Base-by-base conservation (phyloP, 2,888 invertebrate species). In the Heliconius hortense region DNA sequence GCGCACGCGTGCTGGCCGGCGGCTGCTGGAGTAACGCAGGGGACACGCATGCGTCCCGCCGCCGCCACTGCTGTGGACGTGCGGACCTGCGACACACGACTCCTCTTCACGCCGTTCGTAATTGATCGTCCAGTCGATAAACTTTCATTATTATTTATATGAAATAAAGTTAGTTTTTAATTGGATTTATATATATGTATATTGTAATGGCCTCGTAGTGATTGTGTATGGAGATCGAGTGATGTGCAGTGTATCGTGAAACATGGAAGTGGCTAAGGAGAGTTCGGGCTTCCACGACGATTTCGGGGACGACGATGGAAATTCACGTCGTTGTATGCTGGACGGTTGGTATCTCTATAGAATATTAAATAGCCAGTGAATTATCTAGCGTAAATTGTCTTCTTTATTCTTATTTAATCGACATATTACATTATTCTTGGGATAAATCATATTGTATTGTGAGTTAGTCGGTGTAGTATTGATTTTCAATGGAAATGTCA, bases 51-150 rank as follows among this genome's bases (percentile, higher is more conserved):
- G 91, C 89, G 89, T 80, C 80, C 81, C 82, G 48, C 31, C 31
- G 81, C 79, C 80, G 76, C 78, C 81, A 85, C 83, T 84, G 82
- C 85, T 83, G 79, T 83, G 82, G 86, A 82, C 79, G 88, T 86
- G 89, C 89, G 88, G 89, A 82, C 79, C 88, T 86, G 89, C 90
- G 88, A 89, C 90, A 89, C 89, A 88, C 89, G 87, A 83, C 86
- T 89, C 89, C 85, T 90, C 89, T 89, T 88, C 86, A 84, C 85
- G 84, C 87, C 84, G 80, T 90, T 89, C 91, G 90, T 93, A 92
- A 93, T 92, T 92, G 89, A 92, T 93, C 89, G 91, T 87, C 89
- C 91, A 89, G 88, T 89, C 92, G 88, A 90, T 93, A 90, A 93
- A 94, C 93, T 80, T 88, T 89, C 87, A 85, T 82, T 83, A 87